Evolutionary conservation across 1,140 invertebrate species (phyloP).

Genomic region (Drosophila truncata): DNA sequence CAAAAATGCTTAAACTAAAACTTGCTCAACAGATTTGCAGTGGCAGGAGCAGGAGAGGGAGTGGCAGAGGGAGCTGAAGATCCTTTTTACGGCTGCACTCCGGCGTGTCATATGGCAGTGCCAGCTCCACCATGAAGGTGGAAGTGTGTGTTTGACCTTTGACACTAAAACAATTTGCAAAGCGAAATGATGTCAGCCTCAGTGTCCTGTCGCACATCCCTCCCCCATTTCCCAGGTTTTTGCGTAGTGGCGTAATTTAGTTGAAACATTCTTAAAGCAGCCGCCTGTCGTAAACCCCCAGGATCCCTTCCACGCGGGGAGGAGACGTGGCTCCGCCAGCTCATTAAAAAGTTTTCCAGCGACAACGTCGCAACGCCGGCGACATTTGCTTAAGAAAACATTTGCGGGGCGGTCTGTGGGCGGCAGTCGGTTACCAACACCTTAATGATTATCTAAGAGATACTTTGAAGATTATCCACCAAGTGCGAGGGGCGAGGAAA

Average conservation of each 20-base stretch:
- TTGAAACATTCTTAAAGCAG: conserved; percentile 80
- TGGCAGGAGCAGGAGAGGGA: conserved; percentile 20
- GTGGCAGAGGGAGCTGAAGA: conserved; percentile 13
- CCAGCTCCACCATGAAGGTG: conserved; percentile 4
- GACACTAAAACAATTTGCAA: conserved; percentile 82
- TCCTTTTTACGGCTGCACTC: conserved; percentile 76
- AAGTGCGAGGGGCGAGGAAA: conserved; percentile 16
- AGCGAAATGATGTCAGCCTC: conserved; percentile 76
- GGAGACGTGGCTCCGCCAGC: conserved; percentile 52
- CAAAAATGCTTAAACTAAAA: conserved; percentile 80
- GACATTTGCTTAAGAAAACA: conserved; percentile 76
- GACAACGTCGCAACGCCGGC: conserved; percentile 58
- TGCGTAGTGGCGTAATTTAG: conserved; percentile 64
- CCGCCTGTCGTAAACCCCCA: conserved; percentile 55
- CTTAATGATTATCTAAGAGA: conserved; percentile 74
- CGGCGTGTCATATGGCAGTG: conserved; percentile 67
- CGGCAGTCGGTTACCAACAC: conserved; percentile 42
- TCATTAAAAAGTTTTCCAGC: conserved; percentile 79
- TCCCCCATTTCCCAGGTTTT: not conserved
- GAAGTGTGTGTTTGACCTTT: conserved; percentile 75
- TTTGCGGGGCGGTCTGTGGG: conserved; percentile 39
- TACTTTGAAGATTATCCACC: conserved; percentile 73
- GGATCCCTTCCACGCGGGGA: conserved; percentile 3
- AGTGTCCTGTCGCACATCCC: conserved; percentile 23
- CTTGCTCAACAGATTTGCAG: conserved; percentile 78